phyloP scores from a whole-genome alignment of 2,113 vertebrate species.

The Phalacrocorax aristotelis region DNA sequence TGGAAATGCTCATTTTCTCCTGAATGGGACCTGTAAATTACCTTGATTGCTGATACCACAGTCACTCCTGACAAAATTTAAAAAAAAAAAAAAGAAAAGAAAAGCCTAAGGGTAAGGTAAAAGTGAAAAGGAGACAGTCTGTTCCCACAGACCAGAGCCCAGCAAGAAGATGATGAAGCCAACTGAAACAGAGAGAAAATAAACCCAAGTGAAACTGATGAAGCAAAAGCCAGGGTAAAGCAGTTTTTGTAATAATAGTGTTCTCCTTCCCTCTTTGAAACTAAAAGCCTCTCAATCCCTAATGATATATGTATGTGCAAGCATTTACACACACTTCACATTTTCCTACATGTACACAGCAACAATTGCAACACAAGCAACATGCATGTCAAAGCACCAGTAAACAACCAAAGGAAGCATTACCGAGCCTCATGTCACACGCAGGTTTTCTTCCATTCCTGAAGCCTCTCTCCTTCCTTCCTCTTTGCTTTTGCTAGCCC shows the following conservation, averaged over 20 bases:
- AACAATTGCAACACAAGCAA: not conserved
- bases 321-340: not conserved
- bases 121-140: not conserved
- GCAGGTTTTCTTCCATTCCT: too few relatives aligned
- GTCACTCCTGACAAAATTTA: not conserved
- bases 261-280: not conserved
- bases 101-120: not conserved
- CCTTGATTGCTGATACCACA: not conserved
- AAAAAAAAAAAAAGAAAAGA: not conserved
- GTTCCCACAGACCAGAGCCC: not conserved
- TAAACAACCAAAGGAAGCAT: not conserved
- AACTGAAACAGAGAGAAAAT: not conserved
- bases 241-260: not conserved
- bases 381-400: not conserved
- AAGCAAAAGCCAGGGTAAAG: not conserved
- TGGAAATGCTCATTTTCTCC: not conserved
- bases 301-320: not conserved
- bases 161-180: not conserved
- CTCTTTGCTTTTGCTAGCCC: not conserved
- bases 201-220: not conserved
- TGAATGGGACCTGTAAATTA: not conserved
- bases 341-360: not conserved
- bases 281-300: not conserved
- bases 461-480: not conserved
- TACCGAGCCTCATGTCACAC: not conserved